Evolutionary conservation across 2,888 invertebrate genomes (phyloP).

Genomic region (Allolobophora icterica): DNA sequence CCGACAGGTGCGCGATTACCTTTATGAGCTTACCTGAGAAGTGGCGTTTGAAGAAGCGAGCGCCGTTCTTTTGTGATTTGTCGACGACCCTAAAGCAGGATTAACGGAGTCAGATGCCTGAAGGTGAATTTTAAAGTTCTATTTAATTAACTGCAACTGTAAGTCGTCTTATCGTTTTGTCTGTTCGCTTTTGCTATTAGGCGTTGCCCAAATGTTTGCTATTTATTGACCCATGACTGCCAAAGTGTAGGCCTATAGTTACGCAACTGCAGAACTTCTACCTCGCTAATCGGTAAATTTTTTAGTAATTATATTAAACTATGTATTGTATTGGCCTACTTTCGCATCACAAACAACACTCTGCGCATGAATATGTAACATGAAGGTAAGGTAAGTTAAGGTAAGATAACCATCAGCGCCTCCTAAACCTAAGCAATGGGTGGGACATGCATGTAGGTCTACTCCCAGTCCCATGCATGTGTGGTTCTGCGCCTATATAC

Average conservation of each 20-base stretch:
- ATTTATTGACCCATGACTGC: not conserved
- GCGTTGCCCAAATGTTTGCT: not conserved
- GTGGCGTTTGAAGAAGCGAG: not conserved
- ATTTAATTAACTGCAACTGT: not conserved
- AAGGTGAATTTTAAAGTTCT: not conserved
- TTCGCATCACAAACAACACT: too few relatives aligned
- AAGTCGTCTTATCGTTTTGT: not conserved
- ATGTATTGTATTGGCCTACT: too few relatives aligned
- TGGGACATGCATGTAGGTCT: not conserved
- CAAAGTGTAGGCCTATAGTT: not conserved
- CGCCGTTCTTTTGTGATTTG: slow-evolving; percentile 4
- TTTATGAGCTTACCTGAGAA: slow-evolving; percentile 21
- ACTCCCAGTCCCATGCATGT: not conserved
- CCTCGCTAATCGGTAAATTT: not conserved
- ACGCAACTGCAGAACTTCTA: not conserved
- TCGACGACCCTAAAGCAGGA: not conserved
- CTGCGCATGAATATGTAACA: not conserved
- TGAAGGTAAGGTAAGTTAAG: not conserved
- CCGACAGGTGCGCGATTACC: slow-evolving; percentile 24
- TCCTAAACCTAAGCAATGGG: not conserved
- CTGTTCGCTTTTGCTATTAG: not conserved
- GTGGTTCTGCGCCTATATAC: not conserved
- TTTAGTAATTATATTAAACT: not conserved
- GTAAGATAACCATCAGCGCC: not conserved
- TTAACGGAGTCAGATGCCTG: slow-evolving; percentile 21